Evolutionary conservation across 2,113 vertebrate species (phyloP), one percentile per base, ranked within the genome.

Genomic region (Ptilorrhoa leucosticta): DNA sequence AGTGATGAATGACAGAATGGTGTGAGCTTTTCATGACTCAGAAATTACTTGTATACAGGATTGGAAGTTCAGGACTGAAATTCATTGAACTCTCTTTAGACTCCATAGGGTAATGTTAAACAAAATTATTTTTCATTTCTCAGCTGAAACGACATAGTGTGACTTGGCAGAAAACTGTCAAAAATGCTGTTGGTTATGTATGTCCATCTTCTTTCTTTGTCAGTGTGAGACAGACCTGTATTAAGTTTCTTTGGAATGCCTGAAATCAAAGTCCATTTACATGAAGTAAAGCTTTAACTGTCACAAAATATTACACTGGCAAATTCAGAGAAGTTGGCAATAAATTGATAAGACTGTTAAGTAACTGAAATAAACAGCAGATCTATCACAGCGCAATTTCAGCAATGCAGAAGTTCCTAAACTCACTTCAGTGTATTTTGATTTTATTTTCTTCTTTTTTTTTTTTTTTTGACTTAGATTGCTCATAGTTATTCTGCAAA

Each of bases 11-110:
- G 42, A 71, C 26, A 77, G 42, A 91, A 89, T 8, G 7, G 16
- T 44, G 40, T 71, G 39, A 77, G 37, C 20, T 79, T 87, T 50
- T 89, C 56, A 85, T 71, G 47, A 73, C 30, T 83, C 86, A 86
- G 22, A 47, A 75, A 83, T 54, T 68, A 44, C 40, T 81, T 53
- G 37, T 39, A 86, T 28, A 51, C 28, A 82, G n/a, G n/a, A 91
- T 26, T 93, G 56, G 84, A 90, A 94, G 63, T 51, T 94, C 90
- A 94, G 76, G 92, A 92, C 68, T 87, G 83, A 81, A 97, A 96
- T 96, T 92, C 66, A 88, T 26, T 84, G 79, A 95, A 87, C 42
- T 85, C 37, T 84, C 42, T 63, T 72, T 57, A 70, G 65, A 83
- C 17, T 86, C 45, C 33, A 24, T 9, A 44, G 37, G 28, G 40